Conservation (phyloP, 2,888 invertebrate genomes). For the Tenthredo notha region DNA sequence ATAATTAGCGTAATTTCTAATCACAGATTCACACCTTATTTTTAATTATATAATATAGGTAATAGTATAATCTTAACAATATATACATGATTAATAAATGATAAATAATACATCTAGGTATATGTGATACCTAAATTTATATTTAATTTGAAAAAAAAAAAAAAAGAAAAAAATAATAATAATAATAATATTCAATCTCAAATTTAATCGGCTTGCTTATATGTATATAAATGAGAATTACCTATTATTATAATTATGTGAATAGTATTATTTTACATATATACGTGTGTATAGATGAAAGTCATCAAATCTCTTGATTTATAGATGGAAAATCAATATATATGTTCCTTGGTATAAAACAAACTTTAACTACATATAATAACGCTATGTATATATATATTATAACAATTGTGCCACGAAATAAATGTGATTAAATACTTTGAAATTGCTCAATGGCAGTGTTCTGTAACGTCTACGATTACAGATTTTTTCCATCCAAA, state of each 20-base stretch:
- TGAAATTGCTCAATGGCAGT: conserved; percentile 87
- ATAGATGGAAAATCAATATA: neutral
- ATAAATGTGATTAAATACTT: neutral
- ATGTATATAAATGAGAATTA: neutral
- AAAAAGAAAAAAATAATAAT: too few relatives aligned
- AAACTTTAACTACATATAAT: neutral
- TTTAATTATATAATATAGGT: conserved; percentile 22
- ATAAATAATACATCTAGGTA: conserved; percentile 16
- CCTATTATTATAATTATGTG: conserved; percentile 35
- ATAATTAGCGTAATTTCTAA: conserved; percentile 4
- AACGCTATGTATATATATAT: conserved; percentile 18
- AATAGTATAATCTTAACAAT: conserved; percentile 15
- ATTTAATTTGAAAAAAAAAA: neutral
- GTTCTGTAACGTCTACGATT: conserved; percentile 96
- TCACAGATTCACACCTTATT: conserved; percentile 44
- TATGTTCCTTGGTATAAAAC: conserved; percentile 13
- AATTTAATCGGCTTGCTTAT: neutral
- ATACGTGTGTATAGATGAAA: neutral
- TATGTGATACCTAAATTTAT: neutral
- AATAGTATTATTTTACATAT: conserved; percentile 39
- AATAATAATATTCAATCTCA: neutral
- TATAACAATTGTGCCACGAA: conserved; percentile 40
- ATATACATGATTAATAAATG: conserved; percentile 46
- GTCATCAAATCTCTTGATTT: conserved; percentile 20
- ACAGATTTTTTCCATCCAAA: conserved; percentile 98